A percentile compares a stretch with the other conserved stretches of the same genome.
These are phyloP conservation scores for Dissostichus mawsoni DNA, from an alignment of 2,113 vertebrate genomes.

Conservation along the genomic window DNA sequence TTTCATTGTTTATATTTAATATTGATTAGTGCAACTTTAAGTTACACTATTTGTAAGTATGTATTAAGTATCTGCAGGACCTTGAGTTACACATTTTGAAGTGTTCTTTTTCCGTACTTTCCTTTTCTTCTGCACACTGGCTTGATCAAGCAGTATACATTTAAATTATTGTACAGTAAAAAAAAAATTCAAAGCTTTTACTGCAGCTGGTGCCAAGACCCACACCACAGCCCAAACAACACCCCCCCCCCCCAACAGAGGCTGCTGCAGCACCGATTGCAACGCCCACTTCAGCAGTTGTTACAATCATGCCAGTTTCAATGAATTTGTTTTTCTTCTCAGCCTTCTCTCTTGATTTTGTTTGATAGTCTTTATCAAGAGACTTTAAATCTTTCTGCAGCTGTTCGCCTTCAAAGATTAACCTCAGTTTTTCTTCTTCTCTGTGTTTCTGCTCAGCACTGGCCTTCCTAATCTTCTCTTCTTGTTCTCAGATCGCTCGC, in stretches of 20 bases:
- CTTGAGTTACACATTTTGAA: too few relatives aligned
- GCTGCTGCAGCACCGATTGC: neutral
- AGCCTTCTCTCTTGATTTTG: slow-evolving; percentile 19
- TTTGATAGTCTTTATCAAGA: neutral
- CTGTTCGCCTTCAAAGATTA: neutral
- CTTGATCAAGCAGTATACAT: neutral
- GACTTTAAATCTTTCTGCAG: neutral
- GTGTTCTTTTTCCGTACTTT: neutral
- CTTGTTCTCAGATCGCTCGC: neutral
- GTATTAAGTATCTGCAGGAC: too few relatives aligned
- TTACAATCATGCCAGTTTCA: neutral
- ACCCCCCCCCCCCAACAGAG: neutral
- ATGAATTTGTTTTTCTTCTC: slow-evolving; percentile 36
- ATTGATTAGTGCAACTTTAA: neutral
- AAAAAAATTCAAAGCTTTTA: neutral
- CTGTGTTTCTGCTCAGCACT: neutral
- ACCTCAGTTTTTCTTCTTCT: slow-evolving; percentile 18
- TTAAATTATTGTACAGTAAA: slow-evolving; percentile 3
- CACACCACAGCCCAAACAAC: neutral
- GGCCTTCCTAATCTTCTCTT: neutral
- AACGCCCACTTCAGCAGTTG: neutral
- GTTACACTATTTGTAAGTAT: neutral
- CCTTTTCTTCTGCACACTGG: neutral
- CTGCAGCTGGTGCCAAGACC: neutral
- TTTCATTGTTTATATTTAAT: neutral